These are phyloP conservation scores for Cryptosula pallasiana DNA, from an alignment of 2,888 invertebrate genomes.

Conservation along the genomic window DNA sequence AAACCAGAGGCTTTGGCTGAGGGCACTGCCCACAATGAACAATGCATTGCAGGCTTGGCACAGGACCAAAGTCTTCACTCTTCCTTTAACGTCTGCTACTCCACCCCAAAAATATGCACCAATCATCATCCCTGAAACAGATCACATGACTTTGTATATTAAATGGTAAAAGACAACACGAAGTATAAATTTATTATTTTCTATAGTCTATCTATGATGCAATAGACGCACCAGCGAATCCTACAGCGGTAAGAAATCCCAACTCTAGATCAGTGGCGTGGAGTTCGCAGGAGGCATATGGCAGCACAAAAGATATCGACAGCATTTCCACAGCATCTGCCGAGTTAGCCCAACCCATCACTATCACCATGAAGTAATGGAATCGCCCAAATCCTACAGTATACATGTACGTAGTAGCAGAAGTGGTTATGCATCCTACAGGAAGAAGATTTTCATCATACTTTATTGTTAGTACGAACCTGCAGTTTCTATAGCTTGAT, in stretches of 20 bases:
- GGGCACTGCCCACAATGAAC: conserved; percentile 83
- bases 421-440: too few relatives aligned
- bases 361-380: conserved; percentile 79
- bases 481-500: conserved; percentile 19
- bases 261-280: conserved; percentile 78
- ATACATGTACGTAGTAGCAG: too few relatives aligned
- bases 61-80: conserved; percentile 79
- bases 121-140: conserved; percentile 76
- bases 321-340: conserved; percentile 95
- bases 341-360: conserved; percentile 85
- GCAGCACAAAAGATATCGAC: conserved; percentile 80
- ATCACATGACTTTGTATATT: too few relatives aligned
- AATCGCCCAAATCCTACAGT: conserved; percentile 74
- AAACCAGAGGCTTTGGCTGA: conserved; percentile 78
- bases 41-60: conserved; percentile 84
- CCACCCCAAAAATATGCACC: conserved; percentile 91
- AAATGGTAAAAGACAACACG: neutral
- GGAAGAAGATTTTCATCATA: too few relatives aligned
- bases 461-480: too few relatives aligned
- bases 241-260: conserved; percentile 72
- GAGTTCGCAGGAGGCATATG: conserved; percentile 87
- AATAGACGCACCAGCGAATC: conserved; percentile 67
- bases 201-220: too few relatives aligned
- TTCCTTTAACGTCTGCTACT: conserved; percentile 79
- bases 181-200: too few relatives aligned